Evolutionary conservation across 2,888 invertebrate species (phyloP), one percentile per base, ranked within the genome.

Genomic region (Tinea pellionella): DNA sequence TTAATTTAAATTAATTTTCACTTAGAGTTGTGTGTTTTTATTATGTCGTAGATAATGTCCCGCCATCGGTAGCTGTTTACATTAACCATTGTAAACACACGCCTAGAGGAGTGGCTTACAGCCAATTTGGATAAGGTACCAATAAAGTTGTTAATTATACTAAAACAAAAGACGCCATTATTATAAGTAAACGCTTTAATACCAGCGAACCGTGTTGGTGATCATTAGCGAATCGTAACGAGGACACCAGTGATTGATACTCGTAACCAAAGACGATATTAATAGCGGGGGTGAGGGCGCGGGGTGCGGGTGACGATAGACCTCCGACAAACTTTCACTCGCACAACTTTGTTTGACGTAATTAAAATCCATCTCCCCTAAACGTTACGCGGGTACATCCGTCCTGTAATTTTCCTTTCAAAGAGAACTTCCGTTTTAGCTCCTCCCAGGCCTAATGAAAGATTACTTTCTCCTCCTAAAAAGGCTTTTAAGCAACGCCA

Each of bases 401-500:
- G 77, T 82, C 80, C 79, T 79, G 84, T 85, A 86, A 87, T 87
- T 86, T 86, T 86, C 82, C 80, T 85, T 86, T 85, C 75, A 86
- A 86, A 86, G 80, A 80, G 85, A 85, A 86, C 85, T 86, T 87
- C 84, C 87, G 84, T 86, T 83, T 87, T 75, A 86, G 83, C 80
- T 78, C 80, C 84, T 77, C 82, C 81, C 82, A 74, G 66, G 77
- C 79, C 82, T 85, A 85, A 86, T 86, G 86, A 87, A 86, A 87
- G 87, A 87, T 87, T 87, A 87, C 87, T 85, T 83, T 78, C 82
- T 80, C 78, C 77, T 79, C 79, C 84, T 82, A 85, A 87, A 87
- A 87, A 87, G 86, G 86, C 86, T 87, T 87, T 87, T 86, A 87
- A 86, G 85, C 82, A 86, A 78, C 84, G 84, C 84, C 80, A 77